A percentile compares a stretch with the other conserved stretches of the same genome.
phyloP scores from a whole-genome alignment of 2,797 vertebrate genomes.

The Hirundo rustica region DNA sequence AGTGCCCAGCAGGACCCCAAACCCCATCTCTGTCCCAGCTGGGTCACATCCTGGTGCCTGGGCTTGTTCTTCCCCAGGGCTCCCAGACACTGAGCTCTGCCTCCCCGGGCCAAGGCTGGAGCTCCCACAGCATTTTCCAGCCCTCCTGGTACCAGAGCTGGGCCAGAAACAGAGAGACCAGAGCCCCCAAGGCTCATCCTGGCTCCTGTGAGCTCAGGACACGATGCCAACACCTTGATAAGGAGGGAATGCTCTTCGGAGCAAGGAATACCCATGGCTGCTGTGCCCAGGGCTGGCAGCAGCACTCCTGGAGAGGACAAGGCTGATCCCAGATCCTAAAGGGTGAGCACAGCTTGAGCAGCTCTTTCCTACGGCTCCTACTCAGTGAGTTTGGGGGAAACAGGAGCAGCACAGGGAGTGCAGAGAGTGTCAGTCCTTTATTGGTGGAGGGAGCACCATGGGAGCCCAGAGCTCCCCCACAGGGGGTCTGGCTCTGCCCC shows the following conservation, averaged over 20 bases:
- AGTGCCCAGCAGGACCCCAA: neutral
- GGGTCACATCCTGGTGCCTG: neutral
- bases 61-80: neutral
- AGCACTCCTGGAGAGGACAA: neutral
- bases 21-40: neutral
- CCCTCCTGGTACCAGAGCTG: neutral
- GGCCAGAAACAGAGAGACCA: neutral
- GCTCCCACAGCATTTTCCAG: neutral
- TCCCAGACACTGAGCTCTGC: rapidly evolving
- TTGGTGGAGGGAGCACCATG: neutral
- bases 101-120: neutral
- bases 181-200: neutral
- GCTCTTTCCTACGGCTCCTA: neutral
- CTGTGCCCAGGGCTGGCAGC: neutral
- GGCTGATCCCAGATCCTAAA: neutral
- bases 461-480: neutral
- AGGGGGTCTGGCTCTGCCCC: too few relatives aligned
- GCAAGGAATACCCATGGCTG: too few relatives aligned
- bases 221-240: rapidly evolving
- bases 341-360: neutral
- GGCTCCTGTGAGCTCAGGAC: neutral
- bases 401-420: neutral
- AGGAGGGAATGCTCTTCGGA: neutral
- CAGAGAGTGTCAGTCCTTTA: neutral
- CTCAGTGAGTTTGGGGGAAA: rapidly evolving